Conservation (phyloP, 2,113 vertebrate genomes). For the Pteronura brasiliensis region DNA sequence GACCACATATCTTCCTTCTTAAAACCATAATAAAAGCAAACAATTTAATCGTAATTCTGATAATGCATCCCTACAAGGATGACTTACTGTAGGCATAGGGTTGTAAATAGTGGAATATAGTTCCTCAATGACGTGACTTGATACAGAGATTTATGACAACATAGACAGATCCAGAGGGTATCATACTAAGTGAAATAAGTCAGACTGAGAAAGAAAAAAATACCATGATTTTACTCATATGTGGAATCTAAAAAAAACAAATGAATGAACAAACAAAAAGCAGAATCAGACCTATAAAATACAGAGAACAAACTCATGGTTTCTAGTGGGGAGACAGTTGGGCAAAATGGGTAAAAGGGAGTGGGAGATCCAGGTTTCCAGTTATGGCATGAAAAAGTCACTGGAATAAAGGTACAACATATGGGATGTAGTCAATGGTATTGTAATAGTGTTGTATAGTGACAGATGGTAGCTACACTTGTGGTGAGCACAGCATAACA, state of each 20-base stretch:
- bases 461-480: neutral
- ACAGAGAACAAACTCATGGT: neutral
- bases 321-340: neutral
- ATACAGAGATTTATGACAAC: neutral
- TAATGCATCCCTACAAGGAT: neutral
- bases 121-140: neutral
- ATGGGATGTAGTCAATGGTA: neutral
- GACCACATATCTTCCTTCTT: neutral
- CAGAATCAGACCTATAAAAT: neutral
- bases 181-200: neutral
- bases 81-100: neutral
- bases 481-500: neutral
- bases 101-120: neutral
- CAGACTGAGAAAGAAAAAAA: neutral
- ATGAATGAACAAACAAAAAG: neutral
- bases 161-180: neutral
- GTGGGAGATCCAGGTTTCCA: neutral
- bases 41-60: neutral
- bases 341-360: neutral
- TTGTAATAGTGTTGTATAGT: neutral
- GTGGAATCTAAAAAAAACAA: neutral
- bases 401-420: neutral
- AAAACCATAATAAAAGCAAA: neutral
- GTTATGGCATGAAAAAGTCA: neutral
- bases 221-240: neutral